Evolutionary conservation across 2,888 invertebrate species (phyloP), one percentile per base, ranked within the genome.

Genomic region (Acheta domesticus): DNA sequence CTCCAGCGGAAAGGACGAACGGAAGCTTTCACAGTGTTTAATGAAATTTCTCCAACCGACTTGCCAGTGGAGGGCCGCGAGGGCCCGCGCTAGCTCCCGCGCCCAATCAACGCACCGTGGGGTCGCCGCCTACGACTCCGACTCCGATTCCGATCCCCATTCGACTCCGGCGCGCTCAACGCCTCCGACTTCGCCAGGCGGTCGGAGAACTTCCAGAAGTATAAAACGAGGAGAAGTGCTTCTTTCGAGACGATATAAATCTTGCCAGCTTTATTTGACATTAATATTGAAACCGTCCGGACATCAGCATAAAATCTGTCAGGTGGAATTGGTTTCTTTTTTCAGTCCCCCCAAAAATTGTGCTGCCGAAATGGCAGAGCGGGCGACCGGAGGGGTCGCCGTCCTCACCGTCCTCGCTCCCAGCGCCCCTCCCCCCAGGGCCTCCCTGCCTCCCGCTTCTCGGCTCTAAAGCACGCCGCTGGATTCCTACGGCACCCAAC

Each of bases 241-340:
- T 62, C 62, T 19, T n/a, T 62, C 62, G 62, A 62, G 62, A 62
- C 62, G 62, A 62, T 62, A 62, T 62, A 62, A 62, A 62, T 62
- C 62, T 62, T 62, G 16, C 62, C 14, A 62, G 62, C 62, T 62
- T 62, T 62, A 62, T 62, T 62, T 62, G 62, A 62, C 62, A 62
- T 62, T 62, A 62, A 62, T 62, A 62, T 62, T 62, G 62, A n/a
- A 62, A 62, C 62, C 62, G 62, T 62, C n/a, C 16, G n/a, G 16
- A 62, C 62, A 62, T 62, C 62, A 62, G n/a, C 62, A 62, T 62
- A 62, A 62, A 62, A 62, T 62, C 62, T 62, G 62, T 62, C 62
- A 62, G 62, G 62, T 62, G 62, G n/a, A 62, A 62, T 62, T 62
- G 62, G 62, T 62, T 62, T 62, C 62, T 62, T 62, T 62, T 62